Conservation (phyloP, 2,888 invertebrate genomes). For the Sminthurinus aureus region DNA sequence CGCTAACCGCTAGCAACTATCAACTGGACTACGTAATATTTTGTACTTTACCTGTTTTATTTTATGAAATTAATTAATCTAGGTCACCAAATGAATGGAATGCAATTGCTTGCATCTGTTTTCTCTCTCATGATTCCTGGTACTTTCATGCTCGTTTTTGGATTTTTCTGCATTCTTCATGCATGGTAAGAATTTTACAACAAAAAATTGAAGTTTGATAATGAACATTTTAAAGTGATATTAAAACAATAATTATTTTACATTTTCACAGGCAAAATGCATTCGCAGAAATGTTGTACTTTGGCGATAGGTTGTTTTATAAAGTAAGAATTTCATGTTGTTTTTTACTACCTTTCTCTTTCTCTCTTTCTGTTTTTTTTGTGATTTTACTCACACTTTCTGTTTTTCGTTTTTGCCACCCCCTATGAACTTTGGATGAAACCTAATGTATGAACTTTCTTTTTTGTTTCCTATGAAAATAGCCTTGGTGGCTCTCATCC, state of each 20-base stretch:
- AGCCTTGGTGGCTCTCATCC: conserved; percentile 95
- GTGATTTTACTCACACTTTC: too few species aligned
- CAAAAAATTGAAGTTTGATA: too few species aligned
- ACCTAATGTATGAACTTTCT: too few species aligned
- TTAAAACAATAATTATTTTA: too few species aligned
- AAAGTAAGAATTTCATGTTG: conserved; percentile 64
- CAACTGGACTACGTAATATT: too few species aligned
- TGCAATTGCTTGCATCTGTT: conserved; percentile 49
- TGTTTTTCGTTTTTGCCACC: too few species aligned
- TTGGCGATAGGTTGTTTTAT: conserved; percentile 86
- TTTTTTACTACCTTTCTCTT: background rate
- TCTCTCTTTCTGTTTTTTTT: background rate
- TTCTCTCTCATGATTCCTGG: conserved; percentile 80
- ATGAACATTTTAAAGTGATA: too few species aligned
- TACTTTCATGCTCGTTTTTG: conserved; percentile 73
- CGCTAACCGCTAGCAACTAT: too few species aligned
- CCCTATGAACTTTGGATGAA: too few species aligned
- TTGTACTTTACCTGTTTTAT: too few species aligned
- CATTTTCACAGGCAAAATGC: conserved; percentile 71
- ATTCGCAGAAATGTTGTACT: conserved; percentile 85
- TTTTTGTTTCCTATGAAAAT: conserved; percentile 44
- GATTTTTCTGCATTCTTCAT: conserved; percentile 88
- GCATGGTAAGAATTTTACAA: conserved; percentile 69
- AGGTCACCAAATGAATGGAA: conserved; percentile 51
- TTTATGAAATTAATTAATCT: background rate